Evolutionary conservation across 2,113 vertebrate genomes (phyloP).

Genomic region (Mus musculus): DNA sequence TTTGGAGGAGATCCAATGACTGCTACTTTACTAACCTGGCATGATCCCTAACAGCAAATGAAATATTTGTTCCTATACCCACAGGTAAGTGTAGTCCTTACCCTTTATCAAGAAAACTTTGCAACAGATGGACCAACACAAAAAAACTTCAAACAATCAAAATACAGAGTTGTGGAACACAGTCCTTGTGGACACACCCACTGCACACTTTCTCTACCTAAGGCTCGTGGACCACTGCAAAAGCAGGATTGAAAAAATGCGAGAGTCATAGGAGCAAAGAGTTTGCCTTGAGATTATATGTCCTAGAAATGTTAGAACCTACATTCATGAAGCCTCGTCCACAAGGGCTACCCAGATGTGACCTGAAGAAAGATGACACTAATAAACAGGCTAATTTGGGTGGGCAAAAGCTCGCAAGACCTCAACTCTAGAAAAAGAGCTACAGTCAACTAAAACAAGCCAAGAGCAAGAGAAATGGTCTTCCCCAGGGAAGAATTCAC

Average conservation of each 20-base stretch:
- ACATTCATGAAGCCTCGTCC: neutral
- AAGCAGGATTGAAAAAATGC: neutral
- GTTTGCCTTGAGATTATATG: neutral
- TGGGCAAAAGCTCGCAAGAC: neutral
- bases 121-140: neutral
- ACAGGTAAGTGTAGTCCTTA: neutral
- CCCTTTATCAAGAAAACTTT: neutral
- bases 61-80: neutral
- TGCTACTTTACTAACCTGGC: neutral
- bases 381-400: neutral
- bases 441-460: neutral
- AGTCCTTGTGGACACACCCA: neutral
- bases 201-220: neutral
- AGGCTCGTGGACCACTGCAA: neutral
- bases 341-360: neutral
- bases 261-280: neutral
- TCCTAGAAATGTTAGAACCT: neutral
- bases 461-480: neutral
- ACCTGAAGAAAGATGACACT: neutral
- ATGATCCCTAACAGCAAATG: neutral
- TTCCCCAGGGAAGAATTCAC: neutral
- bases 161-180: neutral
- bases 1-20: neutral
- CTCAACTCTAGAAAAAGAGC: neutral
- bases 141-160: neutral